phyloP scores from a whole-genome alignment of 2,113 vertebrate species.

The Conger conger region DNA sequence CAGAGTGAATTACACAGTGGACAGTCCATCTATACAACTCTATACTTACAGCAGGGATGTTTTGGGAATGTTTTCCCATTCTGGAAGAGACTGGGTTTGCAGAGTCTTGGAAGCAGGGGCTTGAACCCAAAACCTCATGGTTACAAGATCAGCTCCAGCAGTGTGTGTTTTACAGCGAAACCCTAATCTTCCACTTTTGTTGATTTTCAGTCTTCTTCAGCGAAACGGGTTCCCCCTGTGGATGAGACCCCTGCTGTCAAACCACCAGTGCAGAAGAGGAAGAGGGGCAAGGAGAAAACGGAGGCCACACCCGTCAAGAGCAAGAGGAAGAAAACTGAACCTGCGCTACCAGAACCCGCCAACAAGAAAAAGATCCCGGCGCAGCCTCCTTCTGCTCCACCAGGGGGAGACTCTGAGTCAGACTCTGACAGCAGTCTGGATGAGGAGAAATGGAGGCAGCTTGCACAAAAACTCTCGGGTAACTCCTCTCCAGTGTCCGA shows the following conservation, averaged over 20 bases:
- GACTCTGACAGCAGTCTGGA: slow-evolving; percentile 75
- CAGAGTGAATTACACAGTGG: too few species aligned
- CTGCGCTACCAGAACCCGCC: not conserved
- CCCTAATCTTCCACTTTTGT: accelerated
- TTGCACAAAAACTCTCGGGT: slow-evolving; percentile 61
- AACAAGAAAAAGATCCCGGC: not conserved
- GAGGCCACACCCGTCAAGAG: slow-evolving; percentile 21
- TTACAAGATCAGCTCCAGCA: not conserved
- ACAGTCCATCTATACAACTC: too few species aligned
- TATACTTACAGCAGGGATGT: too few species aligned
- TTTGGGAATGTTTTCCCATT: too few species aligned
- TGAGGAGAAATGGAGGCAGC: slow-evolving; percentile 69
- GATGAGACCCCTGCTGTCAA: not conserved
- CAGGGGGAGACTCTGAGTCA: slow-evolving; percentile 45
- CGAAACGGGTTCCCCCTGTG: not conserved
- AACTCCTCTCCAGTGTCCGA: too few species aligned
- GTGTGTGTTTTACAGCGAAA: not conserved
- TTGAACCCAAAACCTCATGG: too few species aligned
- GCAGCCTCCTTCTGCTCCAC: not conserved
- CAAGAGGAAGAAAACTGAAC: slow-evolving; percentile 44
- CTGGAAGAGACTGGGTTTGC: too few species aligned
- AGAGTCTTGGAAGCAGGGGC: too few species aligned
- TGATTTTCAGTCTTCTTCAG: not conserved
- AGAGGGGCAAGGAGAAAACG: slow-evolving; percentile 40
- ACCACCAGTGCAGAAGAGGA: slow-evolving; percentile 32